phyloP scores from a whole-genome alignment of 2,888 invertebrate species.

The Drosophila mimetica region DNA sequence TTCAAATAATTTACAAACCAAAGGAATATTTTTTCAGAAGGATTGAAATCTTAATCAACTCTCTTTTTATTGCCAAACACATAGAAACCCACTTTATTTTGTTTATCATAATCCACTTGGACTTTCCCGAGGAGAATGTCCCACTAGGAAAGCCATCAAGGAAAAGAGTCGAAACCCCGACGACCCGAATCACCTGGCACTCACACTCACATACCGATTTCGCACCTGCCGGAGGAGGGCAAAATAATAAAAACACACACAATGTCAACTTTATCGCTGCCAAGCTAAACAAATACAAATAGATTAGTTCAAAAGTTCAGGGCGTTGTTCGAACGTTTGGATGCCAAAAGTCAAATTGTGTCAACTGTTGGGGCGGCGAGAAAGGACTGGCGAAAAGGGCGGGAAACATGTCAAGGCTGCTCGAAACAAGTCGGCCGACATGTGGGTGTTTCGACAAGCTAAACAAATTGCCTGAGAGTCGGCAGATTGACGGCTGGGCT shows the following conservation, averaged over 20 bases:
- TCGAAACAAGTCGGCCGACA: constrained; percentile 16
- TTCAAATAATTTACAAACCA: too few relatives aligned
- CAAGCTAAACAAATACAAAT: constrained; percentile 81
- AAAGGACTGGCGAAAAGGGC: constrained; percentile 19
- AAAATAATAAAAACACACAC: constrained; percentile 29
- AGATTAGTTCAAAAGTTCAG: constrained; percentile 76
- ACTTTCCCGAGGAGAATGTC: neutral
- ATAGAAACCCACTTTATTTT: neutral
- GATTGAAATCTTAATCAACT: too few relatives aligned
- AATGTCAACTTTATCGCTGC: constrained; percentile 71
- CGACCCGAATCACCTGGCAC: constrained; percentile 28
- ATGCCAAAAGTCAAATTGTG: constrained; percentile 75
- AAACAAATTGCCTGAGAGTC: constrained; percentile 61
- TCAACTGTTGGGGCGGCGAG: constrained; percentile 51
- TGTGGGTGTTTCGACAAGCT: constrained; percentile 43
- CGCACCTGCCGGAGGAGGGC: constrained; percentile 17
- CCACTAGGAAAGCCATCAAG: constrained; percentile 3
- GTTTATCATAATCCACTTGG: constrained; percentile 1
- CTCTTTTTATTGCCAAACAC: neutral
- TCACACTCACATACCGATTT: neutral
- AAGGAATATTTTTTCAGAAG: too few relatives aligned
- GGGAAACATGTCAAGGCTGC: constrained; percentile 24
- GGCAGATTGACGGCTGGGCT: constrained; percentile 45
- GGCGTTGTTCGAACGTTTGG: constrained; percentile 41
- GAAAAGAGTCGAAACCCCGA: neutral